Conservation (phyloP, 2,113 vertebrate species). For the Acanthisitta chloris region DNA sequence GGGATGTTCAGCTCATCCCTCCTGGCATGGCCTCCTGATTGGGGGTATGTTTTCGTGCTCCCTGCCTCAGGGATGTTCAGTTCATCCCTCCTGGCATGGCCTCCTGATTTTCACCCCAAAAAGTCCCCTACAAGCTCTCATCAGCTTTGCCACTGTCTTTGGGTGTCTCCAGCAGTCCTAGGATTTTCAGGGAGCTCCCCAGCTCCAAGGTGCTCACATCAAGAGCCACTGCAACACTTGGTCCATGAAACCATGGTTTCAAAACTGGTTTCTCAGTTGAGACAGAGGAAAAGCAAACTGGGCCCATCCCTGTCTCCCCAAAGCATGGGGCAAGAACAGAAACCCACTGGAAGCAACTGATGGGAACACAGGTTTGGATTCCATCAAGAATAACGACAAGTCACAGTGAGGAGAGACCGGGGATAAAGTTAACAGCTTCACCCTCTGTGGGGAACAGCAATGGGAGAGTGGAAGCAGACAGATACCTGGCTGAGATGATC, state of each 20-base stretch:
- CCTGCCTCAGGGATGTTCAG: background rate
- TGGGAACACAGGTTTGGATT: background rate
- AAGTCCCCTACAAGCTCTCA: background rate
- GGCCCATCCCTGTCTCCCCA: background rate
- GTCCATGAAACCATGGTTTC: background rate
- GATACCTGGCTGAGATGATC: background rate
- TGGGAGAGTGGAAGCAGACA: background rate
- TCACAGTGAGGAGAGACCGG: background rate
- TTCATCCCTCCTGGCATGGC: rapidly evolving
- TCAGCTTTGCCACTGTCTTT: rapidly evolving
- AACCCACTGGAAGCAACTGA: background rate
- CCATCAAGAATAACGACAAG: rapidly evolving
- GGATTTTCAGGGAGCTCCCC: background rate
- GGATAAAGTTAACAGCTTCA: background rate
- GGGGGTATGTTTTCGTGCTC: background rate
- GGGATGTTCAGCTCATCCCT: background rate
- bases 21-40: rapidly evolving
- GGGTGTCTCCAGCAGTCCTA: background rate
- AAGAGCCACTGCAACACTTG: rapidly evolving
- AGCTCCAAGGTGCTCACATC: background rate
- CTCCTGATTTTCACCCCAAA: background rate
- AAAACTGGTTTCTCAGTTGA: background rate
- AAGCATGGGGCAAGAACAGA: background rate
- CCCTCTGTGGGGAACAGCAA: rapidly evolving
- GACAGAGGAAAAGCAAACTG: background rate